These are phyloP conservation scores for Nannoperca obscura DNA, from an alignment of 2,797 vertebrate species.

Conservation along the genomic window DNA sequence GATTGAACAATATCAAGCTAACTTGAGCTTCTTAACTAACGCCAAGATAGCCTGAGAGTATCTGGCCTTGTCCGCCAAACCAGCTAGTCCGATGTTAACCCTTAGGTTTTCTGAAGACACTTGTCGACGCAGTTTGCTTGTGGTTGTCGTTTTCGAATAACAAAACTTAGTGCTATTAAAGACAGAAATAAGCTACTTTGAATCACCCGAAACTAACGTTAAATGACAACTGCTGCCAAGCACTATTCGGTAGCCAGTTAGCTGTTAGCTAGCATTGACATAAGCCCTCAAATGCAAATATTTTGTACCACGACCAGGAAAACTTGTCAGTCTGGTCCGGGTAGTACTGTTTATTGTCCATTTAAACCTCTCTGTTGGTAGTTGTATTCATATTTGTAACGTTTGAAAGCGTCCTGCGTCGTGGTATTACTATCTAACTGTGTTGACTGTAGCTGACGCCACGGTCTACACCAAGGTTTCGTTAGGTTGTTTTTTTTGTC, in stretches of 20 bases:
- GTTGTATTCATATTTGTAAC: neutral
- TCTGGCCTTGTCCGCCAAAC: constrained; percentile 73
- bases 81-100: constrained; percentile 29
- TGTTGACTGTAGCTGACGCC: constrained; percentile 5
- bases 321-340: neutral
- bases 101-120: constrained; percentile 8
- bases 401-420: constrained; percentile 1
- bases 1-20: constrained; percentile 38
- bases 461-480: neutral
- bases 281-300: constrained; percentile 23
- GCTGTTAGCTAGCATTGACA: constrained; percentile 53
- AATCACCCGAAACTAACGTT: constrained; percentile 18
- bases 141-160: neutral
- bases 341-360: neutral
- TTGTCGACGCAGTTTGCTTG: neutral
- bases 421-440: constrained; percentile 32
- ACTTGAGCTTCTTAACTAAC: constrained; percentile 41
- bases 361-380: neutral
- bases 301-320: constrained; percentile 2
- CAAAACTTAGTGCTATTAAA: neutral
- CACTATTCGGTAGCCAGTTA: constrained; percentile 41
- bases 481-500: neutral
- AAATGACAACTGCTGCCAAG: constrained; percentile 65
- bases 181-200: neutral
- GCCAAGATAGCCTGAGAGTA: constrained; percentile 38